Conservation (phyloP, 2,888 invertebrate species). For the Euzophera pinguis region DNA sequence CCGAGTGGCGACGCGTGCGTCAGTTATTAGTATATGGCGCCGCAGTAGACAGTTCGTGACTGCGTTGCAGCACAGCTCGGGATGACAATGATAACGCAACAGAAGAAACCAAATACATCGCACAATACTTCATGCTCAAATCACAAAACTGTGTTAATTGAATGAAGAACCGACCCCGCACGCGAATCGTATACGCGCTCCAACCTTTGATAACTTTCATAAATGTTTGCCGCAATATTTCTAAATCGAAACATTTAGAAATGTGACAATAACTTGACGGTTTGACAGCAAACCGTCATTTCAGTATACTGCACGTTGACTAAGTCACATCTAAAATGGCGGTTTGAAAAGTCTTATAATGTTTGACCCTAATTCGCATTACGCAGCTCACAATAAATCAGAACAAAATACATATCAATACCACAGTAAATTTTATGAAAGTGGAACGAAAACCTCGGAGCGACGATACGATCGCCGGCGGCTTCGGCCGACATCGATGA, state of each 20-base stretch:
- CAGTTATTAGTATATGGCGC: not conserved
- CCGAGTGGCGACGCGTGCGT: slow-evolving; percentile 6
- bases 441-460: not conserved
- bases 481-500: slow-evolving; percentile 42
- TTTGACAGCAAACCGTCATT: no score
- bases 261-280: no score
- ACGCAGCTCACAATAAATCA: no score
- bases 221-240: not conserved
- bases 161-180: slow-evolving; percentile 44
- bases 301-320: no score
- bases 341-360: no score
- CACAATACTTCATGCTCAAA: slow-evolving; percentile 52
- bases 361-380: no score
- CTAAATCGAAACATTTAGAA: not conserved
- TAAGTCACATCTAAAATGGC: no score
- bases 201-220: not conserved
- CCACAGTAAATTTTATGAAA: no score
- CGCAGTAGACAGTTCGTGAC: not conserved
- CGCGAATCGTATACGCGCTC: slow-evolving; percentile 24
- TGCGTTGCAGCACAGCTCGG: not conserved
- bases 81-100: slow-evolving; percentile 36
- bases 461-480: slow-evolving; percentile 31
- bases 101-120: slow-evolving; percentile 38
- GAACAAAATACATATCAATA: no score
- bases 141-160: slow-evolving; percentile 41